Conservation (phyloP, 2,888 invertebrate genomes). For the Dioctria rufipes region DNA sequence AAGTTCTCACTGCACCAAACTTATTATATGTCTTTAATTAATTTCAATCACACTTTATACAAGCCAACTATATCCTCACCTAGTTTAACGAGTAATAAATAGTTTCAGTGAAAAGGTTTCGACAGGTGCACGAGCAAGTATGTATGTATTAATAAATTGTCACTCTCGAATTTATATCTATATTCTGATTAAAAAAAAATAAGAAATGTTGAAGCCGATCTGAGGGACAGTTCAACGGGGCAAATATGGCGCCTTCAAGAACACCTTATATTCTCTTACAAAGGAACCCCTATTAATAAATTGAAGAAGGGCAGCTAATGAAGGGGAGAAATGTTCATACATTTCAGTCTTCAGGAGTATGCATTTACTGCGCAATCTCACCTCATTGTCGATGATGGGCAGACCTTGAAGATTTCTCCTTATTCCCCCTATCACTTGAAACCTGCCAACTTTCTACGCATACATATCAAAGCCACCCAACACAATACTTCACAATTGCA, state of each 20-base stretch:
- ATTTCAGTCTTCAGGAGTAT: conserved; percentile 36
- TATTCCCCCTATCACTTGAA: background rate
- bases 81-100: background rate
- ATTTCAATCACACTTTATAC: background rate
- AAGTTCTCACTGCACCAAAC: conserved; percentile 34
- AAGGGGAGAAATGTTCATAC: conserved; percentile 42
- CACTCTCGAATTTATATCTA: conserved; percentile 13
- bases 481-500: conserved; percentile 24
- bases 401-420: conserved; percentile 36
- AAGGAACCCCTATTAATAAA: conserved; percentile 47
- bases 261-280: conserved; percentile 51
- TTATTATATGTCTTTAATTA: conserved; percentile 12
- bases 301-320: conserved; percentile 47
- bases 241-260: conserved; percentile 59
- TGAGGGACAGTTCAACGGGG: conserved; percentile 25
- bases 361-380: conserved; percentile 17
- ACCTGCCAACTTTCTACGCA: too few species aligned
- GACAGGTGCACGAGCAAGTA: too few species aligned
- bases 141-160: background rate
- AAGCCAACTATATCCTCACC: background rate
- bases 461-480: background rate
- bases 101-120: too few species aligned
- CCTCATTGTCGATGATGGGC: conserved; percentile 2
- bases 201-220: conserved; percentile 12
- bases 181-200: conserved; percentile 1